Evolutionary conservation across 2,888 invertebrate species (phyloP), one percentile per base, ranked within the genome.

Genomic region (Erebia palarica): DNA sequence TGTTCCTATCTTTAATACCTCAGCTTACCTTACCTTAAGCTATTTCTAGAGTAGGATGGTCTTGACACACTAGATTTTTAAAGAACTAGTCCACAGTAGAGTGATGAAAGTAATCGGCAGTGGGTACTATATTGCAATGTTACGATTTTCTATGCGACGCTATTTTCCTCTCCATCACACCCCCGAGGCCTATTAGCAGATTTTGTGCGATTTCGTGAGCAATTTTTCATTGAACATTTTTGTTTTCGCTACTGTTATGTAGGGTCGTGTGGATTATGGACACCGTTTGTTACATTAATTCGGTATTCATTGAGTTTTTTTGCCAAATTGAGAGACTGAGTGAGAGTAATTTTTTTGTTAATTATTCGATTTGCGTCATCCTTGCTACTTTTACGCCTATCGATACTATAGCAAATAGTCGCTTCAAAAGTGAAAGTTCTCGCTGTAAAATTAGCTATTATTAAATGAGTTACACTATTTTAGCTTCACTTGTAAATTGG

Each of bases 191-290:
- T 76, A 75, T 78, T 78, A 78, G 73, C 75, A 70, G 71, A 67
- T 77, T 76, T 75, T 73, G 76, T 72, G 72, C 75, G 75, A 78
- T 78, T 78, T 73, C 72, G 75, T 73, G 72, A 63, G 73, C 75
- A 72, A 76, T 76, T 76, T 77, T 77, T 76, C 76, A 75, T 78
- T 75, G 77, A 76, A 66, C 58, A 65, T 74, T 78, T 78, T 76
- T 69, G 65, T 69, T 75, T 65, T 55, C 64, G 64, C 66, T 47
- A 57, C 49, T 55, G 58, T 58, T 27, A 58, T 27, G 57, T 58
- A 68, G 57, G 55, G n/a, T 66, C 53, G 65, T 59, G 63, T 49
- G 67, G 36, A 68, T 73, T 69, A 71, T 71, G 18, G 67, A 44
- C 27, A 14, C 67, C 66, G 18, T 63, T 67, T 71, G 66, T 67